Base-by-base conservation (phyloP, 2,113 vertebrate genomes). In the Mionectes macconnelli region DNA sequence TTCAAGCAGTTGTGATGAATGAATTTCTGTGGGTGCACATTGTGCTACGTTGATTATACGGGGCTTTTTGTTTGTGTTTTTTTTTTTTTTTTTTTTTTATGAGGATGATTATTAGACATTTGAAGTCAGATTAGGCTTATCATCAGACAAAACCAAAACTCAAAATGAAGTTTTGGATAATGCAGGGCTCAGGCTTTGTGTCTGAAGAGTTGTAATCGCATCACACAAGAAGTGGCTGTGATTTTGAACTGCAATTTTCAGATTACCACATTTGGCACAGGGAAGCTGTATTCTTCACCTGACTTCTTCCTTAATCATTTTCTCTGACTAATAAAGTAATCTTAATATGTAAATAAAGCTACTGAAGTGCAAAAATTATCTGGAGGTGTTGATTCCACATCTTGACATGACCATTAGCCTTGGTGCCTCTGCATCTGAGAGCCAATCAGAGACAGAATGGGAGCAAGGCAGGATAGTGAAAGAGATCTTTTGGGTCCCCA, bases 261-360 rank as follows among this genome's bases (percentile, higher is more conserved):
- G 50, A 91, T 39, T 13, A 45, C 21, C 13, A 59, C 62, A 74
- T 68, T 67, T 88, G 42, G 16, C 50, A 68, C 23, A 44, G 57
- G 18, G 14, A 85, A 83, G 16, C 20, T 66, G 3, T 49, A 35
- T 86, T 87, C 83, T 92, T 90, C 50, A 84, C n/a, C n/a, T 66
- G 67, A 74, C 79, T 81, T 86, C 94, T 77, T 89, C 40, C 76
- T 95, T 88, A 86, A 31, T 70, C 8, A 1, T 95, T 96, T 94
- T 33, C 7, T n/a, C 50, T 76, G 67, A 90, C 47, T 64, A 85
- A 45, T 57, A 75, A 81, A 74, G 33, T 79, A 57, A 83, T 76
- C 66, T 56, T 79, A 82, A 45, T 80, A 35, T 25, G 44, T 64
- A 90, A 91, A 84, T 49, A 89, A 82, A 76, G 27, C 30, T 53